Evolutionary conservation across 1,140 invertebrate species (phyloP), one percentile per base, ranked within the genome.

Genomic region (Heliconius congener): DNA sequence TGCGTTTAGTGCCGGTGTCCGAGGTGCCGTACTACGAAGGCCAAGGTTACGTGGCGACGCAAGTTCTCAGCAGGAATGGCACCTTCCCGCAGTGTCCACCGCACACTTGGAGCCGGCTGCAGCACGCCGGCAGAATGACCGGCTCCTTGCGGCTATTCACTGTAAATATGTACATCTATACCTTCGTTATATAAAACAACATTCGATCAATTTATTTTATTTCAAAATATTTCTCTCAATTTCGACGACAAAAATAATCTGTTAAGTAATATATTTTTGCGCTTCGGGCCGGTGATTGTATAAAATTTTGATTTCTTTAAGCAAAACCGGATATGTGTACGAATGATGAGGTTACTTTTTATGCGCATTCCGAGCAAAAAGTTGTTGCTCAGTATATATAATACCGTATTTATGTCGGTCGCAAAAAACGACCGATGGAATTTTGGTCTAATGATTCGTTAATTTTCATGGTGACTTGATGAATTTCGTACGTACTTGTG

Each of bases 61-160:
- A 94, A 83, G 90, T 94, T 71, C 89, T 94, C 73, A 94, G 94
- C 83, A 87, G 91, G 71, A 94, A 94, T 77, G 94, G 94, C 71
- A 95, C 94, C 50, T 95, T 95, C 82, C 94, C 94, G 8, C 94
- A 95, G 81, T 94, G 93, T 71, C 88, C 93, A 8, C 91, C 92
- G 34, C 89, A 92, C 79, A 93, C 90, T 2, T 93, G 89, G 91
- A 91, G 90, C 73, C 89, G 92, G 0, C 83, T 93, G 78, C 93
- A 93, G 81, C 85, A 92, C 37, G 88, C 91, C 39, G 88, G 84
- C 80, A 86, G 90, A 74, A 86, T 87, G 74, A 92, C 88, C 19
- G 92, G 92, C 81, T 94, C 92, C 4, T 78, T 94, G 71, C 84
- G 88, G 30, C 82, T 92, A 1, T 89, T 93, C 79, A 91, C 92